Percentiles rank a stretch among this genome's conserved stretches.
phyloP scores from a whole-genome alignment of 2,113 vertebrate genomes.

The Pomatorhinus ruficollis region DNA sequence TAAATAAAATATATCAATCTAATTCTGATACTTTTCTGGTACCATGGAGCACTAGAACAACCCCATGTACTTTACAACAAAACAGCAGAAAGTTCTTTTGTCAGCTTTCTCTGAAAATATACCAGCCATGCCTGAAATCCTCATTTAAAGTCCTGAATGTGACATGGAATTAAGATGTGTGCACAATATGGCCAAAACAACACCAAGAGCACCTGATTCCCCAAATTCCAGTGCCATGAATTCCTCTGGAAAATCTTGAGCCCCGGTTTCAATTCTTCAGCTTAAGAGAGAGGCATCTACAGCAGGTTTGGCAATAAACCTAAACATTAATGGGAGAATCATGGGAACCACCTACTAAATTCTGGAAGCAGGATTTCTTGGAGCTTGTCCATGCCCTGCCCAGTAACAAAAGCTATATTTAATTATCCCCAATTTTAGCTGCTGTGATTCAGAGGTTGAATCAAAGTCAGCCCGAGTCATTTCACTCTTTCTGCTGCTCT shows the following conservation, averaged over 20 bases:
- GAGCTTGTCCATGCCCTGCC: background rate
- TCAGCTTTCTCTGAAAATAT: background rate
- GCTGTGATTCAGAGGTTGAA: background rate
- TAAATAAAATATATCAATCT: background rate
- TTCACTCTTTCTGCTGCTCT: background rate
- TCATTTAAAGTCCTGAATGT: background rate
- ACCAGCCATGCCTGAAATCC: background rate
- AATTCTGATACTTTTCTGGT: background rate
- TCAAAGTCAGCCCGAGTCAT: background rate
- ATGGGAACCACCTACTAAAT: background rate
- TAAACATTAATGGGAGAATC: background rate
- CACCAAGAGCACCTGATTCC: background rate
- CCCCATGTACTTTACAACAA: background rate
- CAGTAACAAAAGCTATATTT: background rate
- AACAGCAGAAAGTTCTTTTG: background rate
- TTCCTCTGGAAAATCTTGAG: background rate
- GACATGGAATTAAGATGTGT: background rate
- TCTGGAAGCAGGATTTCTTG: background rate
- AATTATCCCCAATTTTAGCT: background rate
- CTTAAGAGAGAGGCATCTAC: background rate
- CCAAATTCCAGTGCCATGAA: background rate
- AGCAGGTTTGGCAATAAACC: background rate
- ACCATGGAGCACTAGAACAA: background rate
- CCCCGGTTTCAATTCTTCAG: background rate
- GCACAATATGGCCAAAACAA: background rate